Evolutionary conservation across 2,888 invertebrate species (phyloP).

Genomic region (Oegoconia quadripuncta): DNA sequence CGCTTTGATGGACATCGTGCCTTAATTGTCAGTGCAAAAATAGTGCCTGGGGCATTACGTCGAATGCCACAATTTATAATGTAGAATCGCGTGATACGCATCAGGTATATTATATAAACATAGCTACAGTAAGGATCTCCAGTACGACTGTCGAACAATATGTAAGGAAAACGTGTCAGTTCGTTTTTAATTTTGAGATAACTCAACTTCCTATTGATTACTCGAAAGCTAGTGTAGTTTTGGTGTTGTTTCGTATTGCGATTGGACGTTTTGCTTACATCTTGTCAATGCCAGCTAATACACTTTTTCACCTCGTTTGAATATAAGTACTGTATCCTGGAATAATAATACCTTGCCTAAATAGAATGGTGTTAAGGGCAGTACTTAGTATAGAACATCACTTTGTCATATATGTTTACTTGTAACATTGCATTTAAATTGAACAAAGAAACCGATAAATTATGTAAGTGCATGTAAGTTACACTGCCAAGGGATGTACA

Average conservation of each 20-base stretch:
- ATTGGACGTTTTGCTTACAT: too few relatives aligned
- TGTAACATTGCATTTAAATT: constrained; percentile 49
- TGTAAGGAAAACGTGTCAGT: constrained; percentile 7
- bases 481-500: constrained; percentile 56
- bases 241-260: too few relatives aligned
- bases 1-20: too few relatives aligned
- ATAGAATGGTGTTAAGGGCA: too few relatives aligned
- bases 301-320: constrained; percentile 48
- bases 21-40: too few relatives aligned
- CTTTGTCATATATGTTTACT: constrained; percentile 43
- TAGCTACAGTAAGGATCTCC: constrained; percentile 47
- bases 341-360: neutral
- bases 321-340: constrained; percentile 2
- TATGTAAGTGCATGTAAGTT: constrained; percentile 50
- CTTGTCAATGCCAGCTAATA: constrained; percentile 33
- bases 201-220: constrained; percentile 13
- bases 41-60: too few relatives aligned
- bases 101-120: constrained; percentile 30
- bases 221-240: too few relatives aligned
- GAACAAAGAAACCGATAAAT: constrained; percentile 54
- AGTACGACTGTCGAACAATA: constrained; percentile 32
- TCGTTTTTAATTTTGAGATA: neutral
- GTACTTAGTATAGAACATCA: too few relatives aligned
- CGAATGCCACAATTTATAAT: too few relatives aligned
- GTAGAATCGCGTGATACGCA: constrained; percentile 27